These are phyloP conservation scores for Monoplex corrugatus DNA, from an alignment of 2,888 invertebrate genomes.

Conservation along the genomic window DNA sequence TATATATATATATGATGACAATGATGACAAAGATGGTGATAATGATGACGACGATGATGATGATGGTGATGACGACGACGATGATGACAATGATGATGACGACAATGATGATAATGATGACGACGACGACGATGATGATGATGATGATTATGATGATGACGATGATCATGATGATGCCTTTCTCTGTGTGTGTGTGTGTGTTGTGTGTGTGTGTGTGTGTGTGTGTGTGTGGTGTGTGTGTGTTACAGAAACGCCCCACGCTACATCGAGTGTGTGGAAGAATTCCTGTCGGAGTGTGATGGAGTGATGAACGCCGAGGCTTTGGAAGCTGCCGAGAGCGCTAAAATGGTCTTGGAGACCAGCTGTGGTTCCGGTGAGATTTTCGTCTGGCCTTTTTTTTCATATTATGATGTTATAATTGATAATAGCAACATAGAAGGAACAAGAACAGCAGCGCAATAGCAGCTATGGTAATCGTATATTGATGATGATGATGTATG, in stretches of 20 bases:
- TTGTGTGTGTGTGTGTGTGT: too few species aligned
- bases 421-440: too few species aligned
- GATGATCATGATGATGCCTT: not conserved
- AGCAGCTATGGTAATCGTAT: too few species aligned
- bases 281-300: slow-evolving; percentile 36
- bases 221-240: too few species aligned
- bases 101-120: not conserved
- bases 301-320: slow-evolving; percentile 43
- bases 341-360: not conserved
- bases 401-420: too few species aligned
- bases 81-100: not conserved
- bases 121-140: not conserved
- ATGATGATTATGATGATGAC: not conserved
- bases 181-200: too few species aligned
- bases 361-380: not conserved
- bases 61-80: not conserved
- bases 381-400: too few species aligned
- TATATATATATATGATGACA: too few species aligned
- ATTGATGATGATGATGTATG: too few species aligned
- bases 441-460: too few species aligned
- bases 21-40: not conserved
- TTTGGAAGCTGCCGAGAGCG: slow-evolving; percentile 30
- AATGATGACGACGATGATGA: not conserved
- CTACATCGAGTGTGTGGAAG: slow-evolving; percentile 41
- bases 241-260: slow-evolving; percentile 38